These are phyloP conservation scores for Lepidocolaptes lacrymiger DNA, from an alignment of 2,797 vertebrate genomes.

Conservation along the genomic window DNA sequence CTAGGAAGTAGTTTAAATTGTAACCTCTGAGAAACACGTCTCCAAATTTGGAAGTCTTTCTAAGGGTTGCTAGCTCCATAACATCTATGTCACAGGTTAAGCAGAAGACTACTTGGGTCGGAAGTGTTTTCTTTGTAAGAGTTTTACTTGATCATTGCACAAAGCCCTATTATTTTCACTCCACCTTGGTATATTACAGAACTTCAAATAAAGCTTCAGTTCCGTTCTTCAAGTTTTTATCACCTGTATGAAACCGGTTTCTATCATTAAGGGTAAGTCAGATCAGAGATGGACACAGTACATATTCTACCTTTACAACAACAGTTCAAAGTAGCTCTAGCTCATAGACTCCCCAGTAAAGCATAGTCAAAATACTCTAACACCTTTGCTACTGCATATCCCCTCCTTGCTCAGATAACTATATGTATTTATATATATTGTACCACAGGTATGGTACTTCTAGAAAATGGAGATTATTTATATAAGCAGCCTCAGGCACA, in stretches of 20 bases:
- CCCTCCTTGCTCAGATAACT: conserved; percentile 25
- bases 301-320: conserved; percentile 24
- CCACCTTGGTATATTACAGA: conserved; percentile 68
- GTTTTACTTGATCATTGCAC: conserved; percentile 77
- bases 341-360: conserved; percentile 55
- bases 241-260: conserved; percentile 50
- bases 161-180: conserved; percentile 74
- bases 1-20: conserved; percentile 75
- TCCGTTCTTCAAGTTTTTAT: conserved; percentile 74
- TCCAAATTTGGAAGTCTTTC: conserved; percentile 67
- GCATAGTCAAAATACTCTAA: conserved; percentile 59
- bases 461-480: conserved; percentile 73
- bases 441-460: conserved; percentile 49
- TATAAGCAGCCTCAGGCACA: conserved; percentile 79
- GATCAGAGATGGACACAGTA: conserved; percentile 67
- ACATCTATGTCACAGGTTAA: conserved; percentile 64
- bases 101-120: conserved; percentile 61
- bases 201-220: conserved; percentile 77
- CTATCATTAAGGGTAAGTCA: conserved; percentile 44
- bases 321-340: conserved; percentile 56
- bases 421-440: conserved; percentile 15
- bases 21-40: conserved; percentile 55
- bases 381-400: conserved; percentile 35
- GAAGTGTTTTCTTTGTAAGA: conserved; percentile 68
- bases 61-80: conserved; percentile 66